phyloP scores from a whole-genome alignment of 2,113 vertebrate genomes.

The Anguilla rostrata region DNA sequence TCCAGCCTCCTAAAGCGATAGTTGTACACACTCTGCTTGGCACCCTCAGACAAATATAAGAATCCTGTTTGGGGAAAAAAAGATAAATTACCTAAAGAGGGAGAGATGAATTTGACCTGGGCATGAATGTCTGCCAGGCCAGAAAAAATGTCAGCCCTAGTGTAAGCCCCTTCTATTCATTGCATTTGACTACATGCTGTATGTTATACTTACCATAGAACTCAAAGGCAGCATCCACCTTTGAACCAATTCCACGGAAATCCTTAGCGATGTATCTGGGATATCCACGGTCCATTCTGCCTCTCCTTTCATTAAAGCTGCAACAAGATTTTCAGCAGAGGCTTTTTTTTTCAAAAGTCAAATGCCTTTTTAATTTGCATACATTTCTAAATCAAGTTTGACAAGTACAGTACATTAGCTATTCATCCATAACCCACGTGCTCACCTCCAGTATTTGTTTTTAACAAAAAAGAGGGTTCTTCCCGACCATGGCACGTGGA shows the following conservation, averaged over 20 bases:
- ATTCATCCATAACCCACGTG: neutral
- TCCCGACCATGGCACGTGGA: constrained; percentile 43
- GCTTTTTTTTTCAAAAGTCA: neutral
- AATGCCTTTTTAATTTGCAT: neutral
- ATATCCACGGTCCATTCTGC: constrained; percentile 55
- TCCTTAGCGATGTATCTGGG: constrained; percentile 47
- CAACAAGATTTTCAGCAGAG: neutral
- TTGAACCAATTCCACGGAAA: constrained; percentile 53
- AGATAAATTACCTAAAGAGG: neutral
- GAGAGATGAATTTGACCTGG: neutral
- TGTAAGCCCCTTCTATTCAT: neutral
- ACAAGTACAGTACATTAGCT: neutral
- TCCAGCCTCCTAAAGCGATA: constrained; percentile 38
- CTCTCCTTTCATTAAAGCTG: constrained; percentile 58
- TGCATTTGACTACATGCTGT: neutral
- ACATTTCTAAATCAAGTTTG: neutral
- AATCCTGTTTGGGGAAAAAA: constrained; percentile 50
- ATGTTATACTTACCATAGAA: constrained; percentile 50
- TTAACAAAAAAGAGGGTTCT: constrained; percentile 61
- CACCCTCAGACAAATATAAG: constrained; percentile 65
- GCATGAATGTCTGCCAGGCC: neutral
- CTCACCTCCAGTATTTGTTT: constrained; percentile 62
- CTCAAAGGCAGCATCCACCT: constrained; percentile 65
- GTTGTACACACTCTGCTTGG: constrained; percentile 61
- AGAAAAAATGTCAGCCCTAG: neutral